Evolutionary conservation across 2,797 vertebrate genomes (phyloP), one percentile per base, ranked within the genome.

Genomic region (Hyperoplus immaculatus): DNA sequence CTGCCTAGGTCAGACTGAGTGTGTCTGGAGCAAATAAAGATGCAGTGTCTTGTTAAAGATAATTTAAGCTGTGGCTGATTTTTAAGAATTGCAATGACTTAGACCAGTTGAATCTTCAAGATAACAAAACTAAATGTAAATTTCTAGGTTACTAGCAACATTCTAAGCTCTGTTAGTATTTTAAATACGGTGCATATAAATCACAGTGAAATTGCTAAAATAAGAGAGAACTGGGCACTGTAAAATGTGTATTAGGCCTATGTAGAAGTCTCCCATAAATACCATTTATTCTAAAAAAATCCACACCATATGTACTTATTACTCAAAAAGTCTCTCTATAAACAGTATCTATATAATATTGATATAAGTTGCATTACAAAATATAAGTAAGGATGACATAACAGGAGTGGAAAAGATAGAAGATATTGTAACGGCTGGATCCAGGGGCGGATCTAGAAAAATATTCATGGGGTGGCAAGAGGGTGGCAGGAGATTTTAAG

Each of bases 1-100:
- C 63, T 61, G 79, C 63, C 62, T 53, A 36, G 18, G 70, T 70
- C 55, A 83, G 38, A 45, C 12, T 36, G 51, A n/a, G 66, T 41
- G 53, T 69, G 47, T 36, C 38, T 15, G 54, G 43, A 80, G 73
- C 39, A 45, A 50, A 49, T 12, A 18, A 50, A 84, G 39, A 66
- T 47, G 21, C 61, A 80, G 41, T 60, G 41, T 72, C 66, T 18
- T 72, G 42, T 57, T 61, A 49, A 45, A 66, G 15, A 53, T 43
- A 45, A 36, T 10, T 21, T 39, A 14, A 59, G 43, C 51, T 50
- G 50, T 50, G 18, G 11, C 36, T 47, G 29, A 51, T 54, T 29
- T 13, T 58, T 29, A 29, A 58, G 14, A 41, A 47, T n/a, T 46
- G 38, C 6, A 29, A 56, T 65, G 18, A 62, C 67, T 39, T 21